Evolutionary conservation across 2,888 invertebrate genomes (phyloP), one percentile per base, ranked within the genome.

Genomic region (Chymomyza amoena): DNA sequence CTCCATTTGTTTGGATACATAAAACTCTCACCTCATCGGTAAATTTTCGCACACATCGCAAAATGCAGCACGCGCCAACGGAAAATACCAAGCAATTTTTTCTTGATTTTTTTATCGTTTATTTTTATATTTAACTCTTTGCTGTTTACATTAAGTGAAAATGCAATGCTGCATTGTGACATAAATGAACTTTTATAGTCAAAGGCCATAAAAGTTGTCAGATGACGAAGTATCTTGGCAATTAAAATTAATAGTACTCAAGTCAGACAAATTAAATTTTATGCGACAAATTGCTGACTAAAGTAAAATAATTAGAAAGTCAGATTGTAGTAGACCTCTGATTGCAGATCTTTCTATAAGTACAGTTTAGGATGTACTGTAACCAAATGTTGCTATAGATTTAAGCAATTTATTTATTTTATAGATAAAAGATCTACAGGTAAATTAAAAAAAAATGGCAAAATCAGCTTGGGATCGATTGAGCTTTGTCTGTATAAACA

Each of bases 111-210:
- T 60, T 52, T 64, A 5, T 15, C 0, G n/a, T 25, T 60, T 36
- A 7, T 16, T 60, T 4, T 32, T 32, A 15, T n/a, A 39, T 59
- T 59, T 28, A 32, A 32, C 25, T 9, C 13, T 63, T 63, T 64
- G 66, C 52, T 69, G 71, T 73, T 79, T 77, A 76, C 81, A 81
- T 70, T 69, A 70, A 84, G 83, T 77, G 80, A 85, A 81, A 82
- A 71, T 77, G 72, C 73, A 72, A 54, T 51, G 61, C 51, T 51
- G 61, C 51, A 32, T 28, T 51, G 13, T 51, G 28, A 50, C 59
- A 59, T 61, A 10, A 15, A 50, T 64, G 61, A 36, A 52, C 72
- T 68, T 73, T 77, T 75, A 77, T 75, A 75, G 77, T 10, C 13
- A 61, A 61, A 56, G 64, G 52, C 72, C 70, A 77, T 69, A 69